Conservation (phyloP, 2,113 vertebrate species). For the Bujurquina vittata region DNA sequence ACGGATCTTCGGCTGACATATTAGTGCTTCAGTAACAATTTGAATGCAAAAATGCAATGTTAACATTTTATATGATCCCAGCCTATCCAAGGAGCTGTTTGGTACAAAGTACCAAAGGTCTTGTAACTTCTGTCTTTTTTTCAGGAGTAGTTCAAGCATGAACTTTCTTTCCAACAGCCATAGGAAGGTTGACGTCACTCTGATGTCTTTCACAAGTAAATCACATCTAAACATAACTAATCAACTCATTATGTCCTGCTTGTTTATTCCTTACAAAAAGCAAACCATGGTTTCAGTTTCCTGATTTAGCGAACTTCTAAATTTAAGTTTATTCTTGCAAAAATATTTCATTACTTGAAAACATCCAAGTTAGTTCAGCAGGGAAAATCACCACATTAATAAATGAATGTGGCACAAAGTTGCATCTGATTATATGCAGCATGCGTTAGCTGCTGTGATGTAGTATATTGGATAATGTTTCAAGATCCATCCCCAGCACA, state of each 20-base stretch:
- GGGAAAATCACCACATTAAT: not conserved
- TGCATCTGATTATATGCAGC: constrained; percentile 13
- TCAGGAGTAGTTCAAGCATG: too few relatives aligned
- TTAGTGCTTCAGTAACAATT: not conserved
- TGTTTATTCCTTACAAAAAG: not conserved
- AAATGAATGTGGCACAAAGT: not conserved
- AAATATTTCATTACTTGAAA: not conserved
- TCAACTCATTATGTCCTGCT: not conserved
- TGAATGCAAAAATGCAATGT: not conserved
- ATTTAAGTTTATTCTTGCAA: not conserved
- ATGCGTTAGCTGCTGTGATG: not conserved
- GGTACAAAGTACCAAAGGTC: too few relatives aligned
- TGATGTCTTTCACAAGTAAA: not conserved
- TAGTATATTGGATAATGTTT: not conserved
- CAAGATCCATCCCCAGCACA: not conserved
- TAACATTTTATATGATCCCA: not conserved
- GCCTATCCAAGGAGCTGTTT: not conserved
- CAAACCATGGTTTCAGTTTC: not conserved
- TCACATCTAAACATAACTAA: not conserved
- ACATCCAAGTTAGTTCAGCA: not conserved
- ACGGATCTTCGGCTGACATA: not conserved
- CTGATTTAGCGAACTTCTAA: not conserved
- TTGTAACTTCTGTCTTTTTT: not conserved
- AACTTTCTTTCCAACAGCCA: not conserved
- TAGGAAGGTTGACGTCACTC: not conserved